phyloP scores from a whole-genome alignment of 2,888 invertebrate genomes.

The Caenorhabditis imperialis region DNA sequence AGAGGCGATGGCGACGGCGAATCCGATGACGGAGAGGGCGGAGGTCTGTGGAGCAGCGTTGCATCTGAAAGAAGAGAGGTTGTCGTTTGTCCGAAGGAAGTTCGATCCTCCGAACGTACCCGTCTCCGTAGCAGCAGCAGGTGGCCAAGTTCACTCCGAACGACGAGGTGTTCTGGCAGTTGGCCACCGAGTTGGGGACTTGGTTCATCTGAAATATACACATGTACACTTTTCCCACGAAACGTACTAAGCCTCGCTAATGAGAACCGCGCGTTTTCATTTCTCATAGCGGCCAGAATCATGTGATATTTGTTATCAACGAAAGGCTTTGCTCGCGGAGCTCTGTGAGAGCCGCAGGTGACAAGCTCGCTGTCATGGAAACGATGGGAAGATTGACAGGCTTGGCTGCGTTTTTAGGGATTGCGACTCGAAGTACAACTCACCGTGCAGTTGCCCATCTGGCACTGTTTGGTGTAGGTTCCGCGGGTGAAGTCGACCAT shows the following conservation, averaged over 20 bases:
- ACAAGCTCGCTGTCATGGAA: slow-evolving; percentile 12
- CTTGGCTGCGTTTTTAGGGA: not conserved
- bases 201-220: slow-evolving; percentile 55
- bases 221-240: slow-evolving; percentile 2
- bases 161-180: slow-evolving; percentile 43
- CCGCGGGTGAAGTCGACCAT: slow-evolving; percentile 48
- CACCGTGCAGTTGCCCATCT: slow-evolving; percentile 55
- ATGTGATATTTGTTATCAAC: slow-evolving; percentile 33
- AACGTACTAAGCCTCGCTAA: slow-evolving; percentile 7
- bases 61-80: slow-evolving; percentile 28
- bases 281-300: not conserved
- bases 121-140: slow-evolving; percentile 60
- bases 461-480: slow-evolving; percentile 58
- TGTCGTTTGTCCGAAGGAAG: not conserved
- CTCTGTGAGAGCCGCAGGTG: slow-evolving; percentile 23
- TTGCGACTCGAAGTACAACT: not conserved
- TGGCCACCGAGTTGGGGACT: slow-evolving; percentile 41
- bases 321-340: not conserved
- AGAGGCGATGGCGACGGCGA: slow-evolving; percentile 7
- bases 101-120: slow-evolving; percentile 10
- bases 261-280: slow-evolving; percentile 4
- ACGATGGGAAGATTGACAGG: slow-evolving; percentile 15
- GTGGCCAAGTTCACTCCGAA: slow-evolving; percentile 23
- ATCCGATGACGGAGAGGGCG: slow-evolving; percentile 16
- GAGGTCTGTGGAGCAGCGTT: slow-evolving; percentile 35